Evolutionary conservation across 53 echinoderm and acorn worm genomes (phyloP).

Genomic region (Astropecten irregularis): DNA sequence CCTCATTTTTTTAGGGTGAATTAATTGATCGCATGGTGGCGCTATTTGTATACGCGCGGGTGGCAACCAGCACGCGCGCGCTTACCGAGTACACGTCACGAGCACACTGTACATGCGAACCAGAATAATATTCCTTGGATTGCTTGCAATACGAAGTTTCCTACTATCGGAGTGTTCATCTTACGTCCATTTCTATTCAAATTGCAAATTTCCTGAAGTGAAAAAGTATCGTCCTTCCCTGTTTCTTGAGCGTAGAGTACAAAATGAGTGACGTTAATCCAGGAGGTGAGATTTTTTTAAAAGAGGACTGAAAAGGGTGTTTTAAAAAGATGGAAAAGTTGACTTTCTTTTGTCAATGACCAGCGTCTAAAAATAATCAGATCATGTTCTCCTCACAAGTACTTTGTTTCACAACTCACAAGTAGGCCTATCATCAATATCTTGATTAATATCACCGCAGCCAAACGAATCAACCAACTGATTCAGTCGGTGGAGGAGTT

Average conservation of each 20-base stretch:
- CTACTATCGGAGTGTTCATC: too few species aligned
- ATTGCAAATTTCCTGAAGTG: background rate
- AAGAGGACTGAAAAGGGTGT: too few species aligned
- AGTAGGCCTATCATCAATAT: too few species aligned
- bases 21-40: background rate
- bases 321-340: too few species aligned
- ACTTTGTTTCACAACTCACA: too few species aligned
- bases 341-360: too few species aligned
- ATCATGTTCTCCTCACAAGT: too few species aligned
- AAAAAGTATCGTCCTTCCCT: background rate
- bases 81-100: background rate
- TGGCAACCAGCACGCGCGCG: background rate
- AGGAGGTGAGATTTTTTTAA: background rate
- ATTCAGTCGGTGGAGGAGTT: conserved; percentile 1
- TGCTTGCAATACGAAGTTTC: background rate
- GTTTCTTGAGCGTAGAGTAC: background rate
- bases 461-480: background rate
- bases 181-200: background rate
- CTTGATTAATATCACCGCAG: background rate
- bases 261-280: background rate
- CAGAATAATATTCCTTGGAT: background rate
- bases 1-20: too few species aligned
- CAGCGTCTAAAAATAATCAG: too few species aligned
- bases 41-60: background rate
- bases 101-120: background rate